Conservation (phyloP, 1,140 invertebrate species). For the Papilio dardanus region DNA sequence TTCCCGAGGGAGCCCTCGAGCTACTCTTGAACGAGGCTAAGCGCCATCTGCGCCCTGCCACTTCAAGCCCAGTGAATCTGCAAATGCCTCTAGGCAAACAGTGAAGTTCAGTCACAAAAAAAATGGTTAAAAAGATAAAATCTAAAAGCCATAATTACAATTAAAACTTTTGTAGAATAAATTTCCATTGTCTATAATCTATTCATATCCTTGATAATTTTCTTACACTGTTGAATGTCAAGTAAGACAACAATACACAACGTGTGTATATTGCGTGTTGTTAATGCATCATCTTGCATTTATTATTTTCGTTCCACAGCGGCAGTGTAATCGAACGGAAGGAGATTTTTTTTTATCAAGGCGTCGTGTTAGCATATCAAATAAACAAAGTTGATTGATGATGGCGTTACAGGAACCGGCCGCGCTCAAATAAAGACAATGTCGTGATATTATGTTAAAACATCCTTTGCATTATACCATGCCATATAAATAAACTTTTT, state of each 20-base stretch:
- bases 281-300: slow-evolving; percentile 14
- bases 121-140: no score
- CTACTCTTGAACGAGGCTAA: no score
- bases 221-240: neutral
- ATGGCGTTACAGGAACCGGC: slow-evolving; percentile 17
- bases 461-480: slow-evolving; percentile 1
- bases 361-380: slow-evolving; percentile 15
- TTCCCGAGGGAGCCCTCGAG: no score
- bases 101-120: no score
- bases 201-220: neutral
- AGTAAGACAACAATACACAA: neutral
- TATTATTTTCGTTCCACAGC: neutral
- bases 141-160: neutral
- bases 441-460: slow-evolving; percentile 22
- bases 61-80: no score
- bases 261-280: neutral
- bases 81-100: no score
- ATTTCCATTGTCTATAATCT: neutral
- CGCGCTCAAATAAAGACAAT: slow-evolving; percentile 33
- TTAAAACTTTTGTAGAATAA: neutral
- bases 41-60: no score
- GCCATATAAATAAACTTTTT: slow-evolving; percentile 1
- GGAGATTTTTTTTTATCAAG: slow-evolving; percentile 20
- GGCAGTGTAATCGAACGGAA: slow-evolving; percentile 25
- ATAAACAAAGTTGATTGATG: slow-evolving; percentile 36